Evolutionary conservation across 2,888 invertebrate genomes (phyloP).

Genomic region (Cylindroiulus punctatus): DNA sequence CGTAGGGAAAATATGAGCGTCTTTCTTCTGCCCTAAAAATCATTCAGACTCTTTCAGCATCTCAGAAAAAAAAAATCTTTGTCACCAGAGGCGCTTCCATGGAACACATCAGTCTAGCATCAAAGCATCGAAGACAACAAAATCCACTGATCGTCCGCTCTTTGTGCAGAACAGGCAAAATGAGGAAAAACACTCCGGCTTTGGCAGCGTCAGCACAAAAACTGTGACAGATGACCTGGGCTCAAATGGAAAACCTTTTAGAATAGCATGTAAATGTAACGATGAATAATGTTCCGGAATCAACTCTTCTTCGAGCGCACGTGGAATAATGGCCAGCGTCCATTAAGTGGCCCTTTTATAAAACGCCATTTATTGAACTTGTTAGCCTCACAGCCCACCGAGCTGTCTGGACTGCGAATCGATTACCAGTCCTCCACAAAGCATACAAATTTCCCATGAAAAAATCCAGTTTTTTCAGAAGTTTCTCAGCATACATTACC

Average conservation of each 20-base stretch:
- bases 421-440: not conserved
- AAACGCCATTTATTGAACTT: not conserved
- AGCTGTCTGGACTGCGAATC: not conserved
- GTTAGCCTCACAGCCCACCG: not conserved
- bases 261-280: conserved; percentile 14
- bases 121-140: not conserved
- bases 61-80: not conserved
- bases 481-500: not conserved
- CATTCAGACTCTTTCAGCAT: too few species aligned
- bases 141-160: not conserved
- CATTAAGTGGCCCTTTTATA: not conserved
- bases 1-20: too few species aligned
- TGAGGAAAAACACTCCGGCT: not conserved
- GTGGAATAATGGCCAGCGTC: conserved; percentile 1
- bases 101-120: not conserved
- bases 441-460: not conserved
- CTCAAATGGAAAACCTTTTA: conserved; percentile 20
- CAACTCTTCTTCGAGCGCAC: not conserved
- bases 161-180: not conserved
- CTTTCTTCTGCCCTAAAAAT: too few species aligned
- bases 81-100: not conserved
- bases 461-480: not conserved
- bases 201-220: not conserved
- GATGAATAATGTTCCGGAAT: not conserved
- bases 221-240: not conserved